Base-by-base conservation (phyloP, 2,797 vertebrate species). In the Cygnus olor region DNA sequence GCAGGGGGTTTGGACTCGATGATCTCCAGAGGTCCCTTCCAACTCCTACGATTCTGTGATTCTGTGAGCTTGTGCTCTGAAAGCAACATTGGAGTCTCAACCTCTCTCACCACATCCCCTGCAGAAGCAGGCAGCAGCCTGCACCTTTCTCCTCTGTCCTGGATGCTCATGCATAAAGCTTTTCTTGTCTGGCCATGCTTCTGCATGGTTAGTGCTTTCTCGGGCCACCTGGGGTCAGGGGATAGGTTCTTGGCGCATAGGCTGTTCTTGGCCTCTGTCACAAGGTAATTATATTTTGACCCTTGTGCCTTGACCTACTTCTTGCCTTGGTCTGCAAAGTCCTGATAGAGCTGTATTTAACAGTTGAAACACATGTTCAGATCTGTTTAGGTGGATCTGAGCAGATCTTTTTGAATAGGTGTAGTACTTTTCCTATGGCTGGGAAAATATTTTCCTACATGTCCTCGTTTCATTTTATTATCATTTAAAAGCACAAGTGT, bases 361-460 rank as follows among this genome's bases (percentile, higher is more conserved):
- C 20, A 72, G 12, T 53, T 83, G 69, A 81, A 90, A 58, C n/a
- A 84, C 9, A 8, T 3, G 1, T 85, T 69, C 36, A n/a, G 42
- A 36, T 73, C 73, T 64, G 8, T 66, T 70, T 70, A 68, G 36
- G 20, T 63, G 68, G 42, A 24, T 63, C 18, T 45, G 17, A 71
- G 22, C 11, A 72, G 32, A 69, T 34, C 40, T 91, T 93, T 88
- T 51, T 58, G 3, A 11, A 9, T 54, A 90, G 14, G 14, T 61
- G 25, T 32, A 54, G 15, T 42, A 71, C 15, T 89, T 96, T 91
- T 79, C 32, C n/a, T 49, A 38, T 47, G 27, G 38, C 42, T 80
- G 25, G 17, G 44, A 91, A 87, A 92, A 57, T 84, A 77, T 73
- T 92, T 93, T 81, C 14, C 27, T 87, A 21, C 18, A n/a, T 57